Base-by-base conservation (phyloP, 2,888 invertebrate genomes). In the Spodoptera picta region DNA sequence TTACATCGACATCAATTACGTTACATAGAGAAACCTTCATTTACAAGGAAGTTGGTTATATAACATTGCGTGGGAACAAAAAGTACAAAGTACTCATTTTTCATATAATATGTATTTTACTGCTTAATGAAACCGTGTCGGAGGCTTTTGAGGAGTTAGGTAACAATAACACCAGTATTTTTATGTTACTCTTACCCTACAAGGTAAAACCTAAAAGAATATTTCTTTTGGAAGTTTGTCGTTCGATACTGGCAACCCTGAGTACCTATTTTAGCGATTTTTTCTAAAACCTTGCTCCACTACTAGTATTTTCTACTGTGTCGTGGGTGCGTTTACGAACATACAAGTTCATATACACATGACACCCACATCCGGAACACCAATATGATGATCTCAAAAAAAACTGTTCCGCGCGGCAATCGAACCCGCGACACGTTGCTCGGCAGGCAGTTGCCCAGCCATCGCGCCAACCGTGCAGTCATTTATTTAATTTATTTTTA, bases 91-190 rank as follows among this genome's bases (percentile, higher is more conserved):
- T 54, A 24, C 50, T 41, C 19, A 53, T 69, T 69, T 70, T 70
- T 54, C 60, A 65, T 58, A 58, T 50, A 57, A 48, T 66, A 45
- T 68, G 64, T 55, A 62, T 70, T 68, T 74, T 60, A 72, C 52
- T 62, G 62, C 58, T 68, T 79, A 79, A 73, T 77, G 79, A 79
- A 79, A 50, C 49, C 50, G 12, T 56, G 61, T 65, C 23, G 60
- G 50, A 46, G 69, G 61, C 49, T 46, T 53, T 66, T 63, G 64
- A 60, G 60, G 55, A 65, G 55, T 69, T 65, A 65, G 27, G 55
- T 60, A 60, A 48, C 59, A 50, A 53, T 53, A 69, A 67, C 60
- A 64, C 50, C n/a, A 65, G 51, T 60, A 47, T 68, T 73, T 19
- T 79, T 69, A 74, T 53, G 48, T 36, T 31, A 45, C 48, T 4